A percentile compares a stretch with the other conserved stretches of the same genome.
phyloP scores from a whole-genome alignment of 2,797 vertebrate genomes.

The Nannoperca obscura region DNA sequence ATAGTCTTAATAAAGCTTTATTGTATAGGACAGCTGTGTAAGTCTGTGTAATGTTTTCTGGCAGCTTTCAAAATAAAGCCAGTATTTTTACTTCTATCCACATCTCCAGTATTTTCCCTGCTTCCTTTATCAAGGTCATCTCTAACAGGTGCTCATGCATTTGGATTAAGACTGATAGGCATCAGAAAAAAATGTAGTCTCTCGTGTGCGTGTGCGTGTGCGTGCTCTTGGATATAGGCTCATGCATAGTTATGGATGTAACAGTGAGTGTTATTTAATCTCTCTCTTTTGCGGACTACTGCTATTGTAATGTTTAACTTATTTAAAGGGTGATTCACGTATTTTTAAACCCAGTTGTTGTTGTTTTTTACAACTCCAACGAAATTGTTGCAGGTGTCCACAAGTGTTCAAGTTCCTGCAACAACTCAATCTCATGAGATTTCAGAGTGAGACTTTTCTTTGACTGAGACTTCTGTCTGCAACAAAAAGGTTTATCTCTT shows the following conservation, averaged over 20 bases:
- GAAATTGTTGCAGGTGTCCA: no score
- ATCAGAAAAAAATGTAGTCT: conserved; percentile 62
- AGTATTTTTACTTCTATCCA: conserved; percentile 42
- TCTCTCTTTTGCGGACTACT: background rate
- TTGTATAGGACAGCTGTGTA: conserved; percentile 48
- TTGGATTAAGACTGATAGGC: conserved; percentile 61
- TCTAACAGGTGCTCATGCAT: conserved; percentile 71
- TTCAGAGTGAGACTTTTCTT: no score
- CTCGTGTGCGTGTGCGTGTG: conserved; percentile 7
- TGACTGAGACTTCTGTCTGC: no score
- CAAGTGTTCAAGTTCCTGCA: no score
- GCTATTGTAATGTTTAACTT: background rate
- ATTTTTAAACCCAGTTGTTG: no score
- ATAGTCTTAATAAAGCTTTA: conserved; percentile 6
- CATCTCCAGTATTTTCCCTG: conserved; percentile 39
- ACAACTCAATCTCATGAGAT: no score
- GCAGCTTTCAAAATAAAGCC: conserved; percentile 39
- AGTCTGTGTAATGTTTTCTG: conserved; percentile 21
- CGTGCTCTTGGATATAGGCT: background rate
- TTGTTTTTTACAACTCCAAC: no score
- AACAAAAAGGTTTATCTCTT: no score
- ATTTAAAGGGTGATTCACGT: background rate
- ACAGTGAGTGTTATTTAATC: conserved; percentile 9
- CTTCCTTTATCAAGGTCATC: conserved; percentile 70
- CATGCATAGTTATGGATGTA: background rate